These are phyloP conservation scores for Lordiphosa andalusiaca DNA, from an alignment of 2,888 invertebrate species.

Conservation along the genomic window DNA sequence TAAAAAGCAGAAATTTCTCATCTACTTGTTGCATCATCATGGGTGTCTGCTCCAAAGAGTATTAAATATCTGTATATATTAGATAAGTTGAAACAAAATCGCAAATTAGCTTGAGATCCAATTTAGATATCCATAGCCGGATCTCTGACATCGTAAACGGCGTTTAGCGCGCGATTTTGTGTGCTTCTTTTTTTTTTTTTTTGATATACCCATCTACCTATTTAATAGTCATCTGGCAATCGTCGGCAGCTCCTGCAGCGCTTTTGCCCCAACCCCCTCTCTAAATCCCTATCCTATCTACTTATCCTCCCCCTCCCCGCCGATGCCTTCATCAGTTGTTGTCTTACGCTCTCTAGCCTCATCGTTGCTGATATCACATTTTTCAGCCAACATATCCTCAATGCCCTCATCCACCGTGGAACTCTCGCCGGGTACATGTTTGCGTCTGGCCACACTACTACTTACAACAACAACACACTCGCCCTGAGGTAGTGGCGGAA, in stretches of 20 bases:
- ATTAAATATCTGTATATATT: too few species aligned
- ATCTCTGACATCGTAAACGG: neutral
- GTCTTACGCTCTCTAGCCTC: slow-evolving; percentile 76
- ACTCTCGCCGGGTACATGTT: slow-evolving; percentile 53
- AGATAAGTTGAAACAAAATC: too few species aligned
- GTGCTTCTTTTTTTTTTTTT: neutral
- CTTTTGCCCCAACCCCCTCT: too few species aligned
- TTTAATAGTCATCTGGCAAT: slow-evolving; percentile 2
- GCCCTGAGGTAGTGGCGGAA: slow-evolving; percentile 60
- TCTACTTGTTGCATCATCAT: too few species aligned
- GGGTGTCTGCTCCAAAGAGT: too few species aligned
- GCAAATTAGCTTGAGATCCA: too few species aligned
- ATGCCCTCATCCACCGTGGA: slow-evolving; percentile 79
- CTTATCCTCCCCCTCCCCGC: slow-evolving; percentile 71
- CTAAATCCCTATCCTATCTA: slow-evolving; percentile 48
- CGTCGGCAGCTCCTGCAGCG: too few species aligned
- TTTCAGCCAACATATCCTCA: slow-evolving; percentile 80
- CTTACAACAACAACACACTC: slow-evolving; percentile 41
- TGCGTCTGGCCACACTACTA: slow-evolving; percentile 32
- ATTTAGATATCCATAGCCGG: neutral
- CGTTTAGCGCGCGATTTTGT: neutral
- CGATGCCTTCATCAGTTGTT: slow-evolving; percentile 79
- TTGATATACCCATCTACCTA: slow-evolving; percentile 4
- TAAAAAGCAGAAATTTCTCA: too few species aligned
- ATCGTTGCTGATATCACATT: slow-evolving; percentile 80